Evolutionary conservation across 2,797 vertebrate genomes (phyloP), one percentile per base, ranked within the genome.

Genomic region (Meda fulgida): DNA sequence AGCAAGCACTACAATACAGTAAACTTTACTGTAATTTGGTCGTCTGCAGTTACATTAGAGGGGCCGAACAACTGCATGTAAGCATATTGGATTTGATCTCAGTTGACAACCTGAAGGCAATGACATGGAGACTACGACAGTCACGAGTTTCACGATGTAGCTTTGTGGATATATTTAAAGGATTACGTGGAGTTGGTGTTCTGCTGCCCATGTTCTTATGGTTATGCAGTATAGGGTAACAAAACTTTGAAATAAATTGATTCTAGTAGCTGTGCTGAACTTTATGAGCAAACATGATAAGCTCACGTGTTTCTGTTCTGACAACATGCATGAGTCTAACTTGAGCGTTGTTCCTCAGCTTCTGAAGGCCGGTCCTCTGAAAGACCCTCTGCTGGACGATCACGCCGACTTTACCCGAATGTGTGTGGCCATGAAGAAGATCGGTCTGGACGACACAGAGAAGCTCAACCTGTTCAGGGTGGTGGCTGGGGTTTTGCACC

Each of bases 361-460:
- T 91, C 80, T 95, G 87, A 99, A 98, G 93, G 91, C 92, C 69
- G 98, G 98, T 67, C 96, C 97, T 0, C 90, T 99, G 90, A 99
- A 98, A 91, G 98, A 99, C 91, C 97, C 98, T 1, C 92, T 99
- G 80, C 93, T 99, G 92, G 98, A 99, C 88, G 98, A 99, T 91
- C 97, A 96, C 0, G 96, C 96, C 14, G 98, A 99, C 93, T 99
- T 97, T 88, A 96, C 92, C 90, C 94, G 98, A 89, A 99, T 99
- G 97, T 96, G 95, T 58, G 96, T 93, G 23, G 98, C 98, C 67
- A 99, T 99, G 98, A 98, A 97, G 92, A 99, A 97, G 94, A 99
- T 99, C 83, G 98, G 98, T 55, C 93, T 99, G 94, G 96, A 96
- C 85, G 97, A 99, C 89, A 93, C 91, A 0, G 98, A 99, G 95